phyloP scores from a whole-genome alignment of 92 coral and sea anemone species.

The Isaurus tuberculatus region DNA sequence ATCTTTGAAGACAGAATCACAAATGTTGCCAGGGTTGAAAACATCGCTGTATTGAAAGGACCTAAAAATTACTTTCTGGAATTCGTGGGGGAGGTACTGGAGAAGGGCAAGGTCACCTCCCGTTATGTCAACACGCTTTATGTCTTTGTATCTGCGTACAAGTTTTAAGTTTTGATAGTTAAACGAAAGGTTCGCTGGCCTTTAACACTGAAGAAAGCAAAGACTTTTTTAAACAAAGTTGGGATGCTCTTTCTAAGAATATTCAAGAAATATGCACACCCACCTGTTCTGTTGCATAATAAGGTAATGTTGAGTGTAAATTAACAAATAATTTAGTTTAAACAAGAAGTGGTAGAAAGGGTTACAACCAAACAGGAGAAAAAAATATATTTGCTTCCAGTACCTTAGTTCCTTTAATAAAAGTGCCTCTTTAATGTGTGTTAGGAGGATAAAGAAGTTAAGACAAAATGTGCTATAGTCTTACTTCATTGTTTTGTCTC shows the following conservation, averaged over 20 bases:
- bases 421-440: too few species aligned
- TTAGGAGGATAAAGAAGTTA: too few species aligned
- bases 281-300: not conserved
- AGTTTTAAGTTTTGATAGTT: slow-evolving; percentile 20
- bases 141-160: slow-evolving; percentile 61
- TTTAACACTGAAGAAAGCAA: not conserved
- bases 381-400: too few species aligned
- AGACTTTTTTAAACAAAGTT: not conserved
- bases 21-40: slow-evolving; percentile 47
- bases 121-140: slow-evolving; percentile 67
- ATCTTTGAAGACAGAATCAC: slow-evolving; percentile 36
- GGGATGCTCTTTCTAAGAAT: too few species aligned
- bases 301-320: not conserved
- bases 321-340: too few species aligned
- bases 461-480: too few species aligned
- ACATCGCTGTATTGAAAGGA: slow-evolving; percentile 29
- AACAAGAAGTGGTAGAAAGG: too few species aligned
- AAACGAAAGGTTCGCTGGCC: not conserved
- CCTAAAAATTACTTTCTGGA: slow-evolving; percentile 49
- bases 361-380: too few species aligned
- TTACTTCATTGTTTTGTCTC: too few species aligned
- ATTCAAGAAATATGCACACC: not conserved
- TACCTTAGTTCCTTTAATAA: too few species aligned
- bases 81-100: slow-evolving; percentile 71
- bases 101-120: slow-evolving; percentile 56